Evolutionary conservation across 2,113 vertebrate species (phyloP), one percentile per base, ranked within the genome.

Genomic region (Suricata suricatta): DNA sequence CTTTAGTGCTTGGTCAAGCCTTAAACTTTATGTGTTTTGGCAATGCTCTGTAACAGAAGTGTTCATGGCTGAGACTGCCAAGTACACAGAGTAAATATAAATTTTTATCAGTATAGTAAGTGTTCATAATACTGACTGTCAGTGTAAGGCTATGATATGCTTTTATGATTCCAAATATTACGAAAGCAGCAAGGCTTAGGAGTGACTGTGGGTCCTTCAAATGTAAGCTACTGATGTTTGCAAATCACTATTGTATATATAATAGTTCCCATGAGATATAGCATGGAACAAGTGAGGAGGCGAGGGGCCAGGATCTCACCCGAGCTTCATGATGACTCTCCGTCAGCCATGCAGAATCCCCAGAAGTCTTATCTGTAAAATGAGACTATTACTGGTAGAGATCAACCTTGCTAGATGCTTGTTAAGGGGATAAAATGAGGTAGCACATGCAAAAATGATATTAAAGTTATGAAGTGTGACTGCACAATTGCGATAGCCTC

Each of bases 11-110:
- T 98, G 98, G 98, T 98, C 98, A 98, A 98, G 98, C 98, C 96
- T 98, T 98, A 97, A 98, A 98, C 98, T 98, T 98, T 98, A 98
- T 98, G 98, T 97, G 92, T 98, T 98, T 98, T 99, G 98, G 98
- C 98, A 98, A 92, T 9, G 76, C 41, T 84, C 57, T 87, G 96
- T 97, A 98, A 98, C 98, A 98, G 98, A 98, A 98, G 98, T 83
- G 92, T 98, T 98, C 97, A 97, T 93, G 94, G 92, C 94, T 95
- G 98, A 97, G 97, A 90, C 93, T 96, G 97, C 98, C 98, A 98
- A 98, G 96, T 97, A 92, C 98, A 50, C 97, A 98, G 97, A 98
- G 97, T 97, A 98, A 98, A 98, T 97, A 98, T 97, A 98, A 98
- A 98, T 98, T 98, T 98, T 98, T 98, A 98, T 98, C 98, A 96